phyloP scores from a whole-genome alignment of 1,140 invertebrate species.

The Oryctes rhinoceros region DNA sequence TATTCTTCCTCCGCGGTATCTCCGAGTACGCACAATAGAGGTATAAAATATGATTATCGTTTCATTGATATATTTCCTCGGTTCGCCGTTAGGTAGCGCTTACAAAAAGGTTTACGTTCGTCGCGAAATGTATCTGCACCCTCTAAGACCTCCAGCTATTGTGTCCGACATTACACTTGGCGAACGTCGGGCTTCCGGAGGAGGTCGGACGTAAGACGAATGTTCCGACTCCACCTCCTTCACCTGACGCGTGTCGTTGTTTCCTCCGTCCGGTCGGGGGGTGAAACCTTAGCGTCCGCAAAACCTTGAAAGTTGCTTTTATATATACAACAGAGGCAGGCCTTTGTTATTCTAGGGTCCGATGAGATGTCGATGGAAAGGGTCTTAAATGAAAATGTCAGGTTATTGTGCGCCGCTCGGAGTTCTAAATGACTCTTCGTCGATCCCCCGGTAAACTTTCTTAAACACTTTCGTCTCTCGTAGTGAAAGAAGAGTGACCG shows the following conservation, averaged over 20 bases:
- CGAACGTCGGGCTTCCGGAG: not conserved
- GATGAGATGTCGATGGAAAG: constrained; percentile 21
- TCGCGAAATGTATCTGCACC: not conserved
- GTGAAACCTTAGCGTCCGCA: not conserved
- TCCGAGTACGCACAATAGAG: not conserved
- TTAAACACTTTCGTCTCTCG: not conserved
- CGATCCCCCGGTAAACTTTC: constrained; percentile 3
- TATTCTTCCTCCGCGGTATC: not conserved
- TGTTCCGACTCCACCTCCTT: not conserved
- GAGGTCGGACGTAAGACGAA: not conserved
- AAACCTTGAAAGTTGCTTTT: constrained; percentile 5
- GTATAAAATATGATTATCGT: constrained; percentile 16
- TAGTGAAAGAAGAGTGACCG: constrained; percentile 3
- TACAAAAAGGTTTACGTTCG: constrained; percentile 1
- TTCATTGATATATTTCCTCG: not conserved
- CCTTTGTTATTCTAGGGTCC: constrained; percentile 13
- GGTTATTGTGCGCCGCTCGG: not conserved
- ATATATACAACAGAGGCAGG: not conserved
- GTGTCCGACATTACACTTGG: not conserved
- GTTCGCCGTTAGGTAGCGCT: not conserved
- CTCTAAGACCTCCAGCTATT: not conserved
- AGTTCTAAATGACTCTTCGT: constrained; percentile 3
- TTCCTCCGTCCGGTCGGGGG: not conserved
- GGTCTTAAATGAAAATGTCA: constrained; percentile 22
- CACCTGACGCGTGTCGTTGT: not conserved